A percentile compares a stretch with the other conserved stretches of the same genome.
phyloP scores from a whole-genome alignment of 2,888 invertebrate genomes.

The Amiota communis region DNA sequence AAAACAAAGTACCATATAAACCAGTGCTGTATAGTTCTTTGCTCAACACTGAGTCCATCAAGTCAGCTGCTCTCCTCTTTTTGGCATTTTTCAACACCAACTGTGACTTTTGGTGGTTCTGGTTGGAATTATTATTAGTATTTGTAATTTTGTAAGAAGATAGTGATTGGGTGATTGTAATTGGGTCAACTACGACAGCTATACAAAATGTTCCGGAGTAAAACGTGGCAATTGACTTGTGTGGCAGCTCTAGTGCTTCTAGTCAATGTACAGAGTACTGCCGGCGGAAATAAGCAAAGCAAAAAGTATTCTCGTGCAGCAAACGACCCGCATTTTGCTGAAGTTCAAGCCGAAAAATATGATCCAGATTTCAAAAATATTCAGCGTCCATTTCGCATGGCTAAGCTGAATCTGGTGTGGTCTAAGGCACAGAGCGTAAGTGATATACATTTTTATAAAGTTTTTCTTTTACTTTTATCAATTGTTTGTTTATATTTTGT shows the following conservation, averaged over 20 bases:
- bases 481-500: neutral
- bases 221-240: slow-evolving; percentile 42
- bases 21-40: too few species aligned
- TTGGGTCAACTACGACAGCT: too few species aligned
- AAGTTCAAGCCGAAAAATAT: slow-evolving; percentile 66
- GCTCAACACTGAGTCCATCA: too few species aligned
- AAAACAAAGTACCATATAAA: too few species aligned
- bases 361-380: slow-evolving; percentile 80
- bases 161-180: too few species aligned
- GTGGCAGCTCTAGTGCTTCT: slow-evolving; percentile 42
- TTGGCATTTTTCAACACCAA: too few species aligned
- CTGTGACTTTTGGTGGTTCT: too few species aligned
- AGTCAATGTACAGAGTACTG: slow-evolving; percentile 35
- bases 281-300: slow-evolving; percentile 59
- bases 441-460: slow-evolving; percentile 34
- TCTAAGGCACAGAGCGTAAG: slow-evolving; percentile 89
- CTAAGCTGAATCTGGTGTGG: slow-evolving; percentile 92
- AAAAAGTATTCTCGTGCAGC: slow-evolving; percentile 69
- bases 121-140: too few species aligned
- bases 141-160: too few species aligned
- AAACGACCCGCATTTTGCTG: slow-evolving; percentile 57
- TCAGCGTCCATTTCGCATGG: slow-evolving; percentile 91
- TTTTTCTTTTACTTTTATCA: neutral
- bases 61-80: too few species aligned
- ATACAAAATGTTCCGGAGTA: slow-evolving; percentile 7